A percentile compares a stretch with the other conserved stretches of the same genome.
Evolutionary conservation across 2,888 invertebrate genomes (phyloP).

Genomic region (Pseudanteris insignis): DNA sequence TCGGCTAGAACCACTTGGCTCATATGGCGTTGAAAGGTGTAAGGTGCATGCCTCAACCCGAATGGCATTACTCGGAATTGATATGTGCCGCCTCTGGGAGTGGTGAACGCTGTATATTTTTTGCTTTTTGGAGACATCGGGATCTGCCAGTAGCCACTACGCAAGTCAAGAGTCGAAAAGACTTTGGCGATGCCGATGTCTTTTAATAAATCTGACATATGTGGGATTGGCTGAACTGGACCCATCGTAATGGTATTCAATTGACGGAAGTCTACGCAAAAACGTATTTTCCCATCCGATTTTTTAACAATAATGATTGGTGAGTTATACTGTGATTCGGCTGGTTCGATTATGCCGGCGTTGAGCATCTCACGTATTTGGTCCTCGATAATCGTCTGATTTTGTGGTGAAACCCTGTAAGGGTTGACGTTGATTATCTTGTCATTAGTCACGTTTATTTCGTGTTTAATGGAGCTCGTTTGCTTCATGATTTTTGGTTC

Average conservation of each 20-base stretch:
- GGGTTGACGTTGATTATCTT: not conserved
- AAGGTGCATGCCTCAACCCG: not conserved
- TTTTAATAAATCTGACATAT: constrained; percentile 46
- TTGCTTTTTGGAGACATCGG: constrained; percentile 38
- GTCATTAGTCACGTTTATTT: not conserved
- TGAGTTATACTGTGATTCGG: constrained; percentile 5
- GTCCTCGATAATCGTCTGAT: constrained; percentile 1
- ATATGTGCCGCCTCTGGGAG: not conserved
- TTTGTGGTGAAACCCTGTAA: constrained; percentile 1
- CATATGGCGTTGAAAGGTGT: constrained; percentile 3
- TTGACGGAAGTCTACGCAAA: constrained; percentile 31
- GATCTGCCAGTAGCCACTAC: constrained; percentile 54
- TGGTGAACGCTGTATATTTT: constrained; percentile 6
- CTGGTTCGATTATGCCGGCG: constrained; percentile 3
- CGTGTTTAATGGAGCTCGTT: constrained; percentile 5
- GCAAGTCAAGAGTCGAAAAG: constrained; percentile 43
- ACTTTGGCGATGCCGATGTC: constrained; percentile 48
- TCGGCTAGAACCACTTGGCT: not conserved
- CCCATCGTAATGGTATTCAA: constrained; percentile 45
- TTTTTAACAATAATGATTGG: constrained; percentile 41
- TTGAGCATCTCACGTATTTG: constrained; percentile 12
- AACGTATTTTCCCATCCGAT: constrained; percentile 38
- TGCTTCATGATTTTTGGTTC: constrained; percentile 6
- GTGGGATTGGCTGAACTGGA: constrained; percentile 42
- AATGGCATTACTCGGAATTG: constrained; percentile 3